These are phyloP conservation scores for Deilephila elpenor DNA, from an alignment of 2,888 invertebrate species.

Conservation along the genomic window DNA sequence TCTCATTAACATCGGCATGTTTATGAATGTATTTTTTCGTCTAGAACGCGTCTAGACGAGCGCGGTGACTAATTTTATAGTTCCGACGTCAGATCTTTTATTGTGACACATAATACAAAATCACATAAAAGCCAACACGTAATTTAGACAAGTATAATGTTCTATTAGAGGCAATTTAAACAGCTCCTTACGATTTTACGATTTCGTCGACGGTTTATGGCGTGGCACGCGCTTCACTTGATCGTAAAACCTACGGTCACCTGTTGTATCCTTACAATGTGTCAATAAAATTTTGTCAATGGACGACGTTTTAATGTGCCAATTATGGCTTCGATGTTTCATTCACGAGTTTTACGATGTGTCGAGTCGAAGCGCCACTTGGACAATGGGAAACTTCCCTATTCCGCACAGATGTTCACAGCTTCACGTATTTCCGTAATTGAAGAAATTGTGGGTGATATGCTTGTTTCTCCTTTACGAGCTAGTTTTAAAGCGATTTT, in stretches of 20 bases:
- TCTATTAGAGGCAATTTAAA: slow-evolving; percentile 74
- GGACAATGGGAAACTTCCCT: slow-evolving; percentile 41
- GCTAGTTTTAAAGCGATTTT: neutral
- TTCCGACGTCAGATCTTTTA: slow-evolving; percentile 55
- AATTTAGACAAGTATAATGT: slow-evolving; percentile 72
- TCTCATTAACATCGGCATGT: neutral
- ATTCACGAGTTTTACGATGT: slow-evolving; percentile 68
- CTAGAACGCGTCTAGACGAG: slow-evolving; percentile 52
- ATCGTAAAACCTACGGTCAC: slow-evolving; percentile 80
- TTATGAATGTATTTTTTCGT: slow-evolving; percentile 33
- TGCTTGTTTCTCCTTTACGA: neutral
- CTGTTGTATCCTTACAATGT: slow-evolving; percentile 74
- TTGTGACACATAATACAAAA: slow-evolving; percentile 64
- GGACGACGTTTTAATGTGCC: slow-evolving; percentile 73
- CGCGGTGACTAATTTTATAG: slow-evolving; percentile 54
- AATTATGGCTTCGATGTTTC: slow-evolving; percentile 71
- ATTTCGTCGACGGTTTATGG: slow-evolving; percentile 71
- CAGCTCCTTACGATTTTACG: slow-evolving; percentile 73
- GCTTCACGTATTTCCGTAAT: neutral
- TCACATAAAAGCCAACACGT: slow-evolving; percentile 73
- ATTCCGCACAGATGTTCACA: slow-evolving; percentile 6
- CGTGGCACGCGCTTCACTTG: slow-evolving; percentile 68
- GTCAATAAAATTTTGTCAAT: slow-evolving; percentile 77
- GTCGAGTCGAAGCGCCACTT: slow-evolving; percentile 48
- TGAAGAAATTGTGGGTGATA: neutral